A percentile compares a stretch with the other conserved stretches of the same genome.
Conservation (phyloP, 1,140 invertebrate species). For the Yoshiicerus persimilis region DNA sequence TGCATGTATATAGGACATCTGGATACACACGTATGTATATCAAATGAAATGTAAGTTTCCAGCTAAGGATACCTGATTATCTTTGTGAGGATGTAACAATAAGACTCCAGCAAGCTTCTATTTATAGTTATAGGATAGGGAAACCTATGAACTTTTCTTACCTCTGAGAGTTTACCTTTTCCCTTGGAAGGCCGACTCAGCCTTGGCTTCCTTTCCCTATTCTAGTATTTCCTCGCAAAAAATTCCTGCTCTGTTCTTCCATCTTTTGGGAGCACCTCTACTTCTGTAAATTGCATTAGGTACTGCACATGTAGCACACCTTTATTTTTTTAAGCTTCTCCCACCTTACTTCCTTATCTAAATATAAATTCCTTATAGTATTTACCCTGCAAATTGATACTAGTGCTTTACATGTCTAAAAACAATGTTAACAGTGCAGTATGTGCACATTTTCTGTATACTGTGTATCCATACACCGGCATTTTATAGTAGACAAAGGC, state of each 20-base stretch:
- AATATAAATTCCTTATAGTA: no score
- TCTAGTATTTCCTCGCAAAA: neutral
- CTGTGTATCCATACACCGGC: no score
- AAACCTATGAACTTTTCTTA: neutral
- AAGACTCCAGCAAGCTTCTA: neutral
- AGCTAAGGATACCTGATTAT: neutral
- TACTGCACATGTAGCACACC: neutral
- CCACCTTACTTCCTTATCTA: neutral
- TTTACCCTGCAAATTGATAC: no score
- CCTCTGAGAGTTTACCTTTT: neutral
- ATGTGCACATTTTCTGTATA: no score
- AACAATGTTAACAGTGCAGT: no score
- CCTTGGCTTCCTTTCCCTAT: neutral
- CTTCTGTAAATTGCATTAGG: neutral
- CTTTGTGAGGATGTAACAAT: neutral
- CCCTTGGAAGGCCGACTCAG: neutral
- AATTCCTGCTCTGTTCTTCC: neutral
- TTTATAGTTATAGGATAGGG: neutral
- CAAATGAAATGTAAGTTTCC: neutral
- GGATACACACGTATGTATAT: neutral
- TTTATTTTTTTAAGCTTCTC: neutral
- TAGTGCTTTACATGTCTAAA: no score
- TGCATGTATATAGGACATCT: neutral
- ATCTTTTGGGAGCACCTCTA: neutral
- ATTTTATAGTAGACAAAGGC: no score